A percentile compares a stretch with the other conserved stretches of the same genome.
Evolutionary conservation across 2,797 vertebrate species (phyloP).

Genomic region (Chrysocyon brachyurus): DNA sequence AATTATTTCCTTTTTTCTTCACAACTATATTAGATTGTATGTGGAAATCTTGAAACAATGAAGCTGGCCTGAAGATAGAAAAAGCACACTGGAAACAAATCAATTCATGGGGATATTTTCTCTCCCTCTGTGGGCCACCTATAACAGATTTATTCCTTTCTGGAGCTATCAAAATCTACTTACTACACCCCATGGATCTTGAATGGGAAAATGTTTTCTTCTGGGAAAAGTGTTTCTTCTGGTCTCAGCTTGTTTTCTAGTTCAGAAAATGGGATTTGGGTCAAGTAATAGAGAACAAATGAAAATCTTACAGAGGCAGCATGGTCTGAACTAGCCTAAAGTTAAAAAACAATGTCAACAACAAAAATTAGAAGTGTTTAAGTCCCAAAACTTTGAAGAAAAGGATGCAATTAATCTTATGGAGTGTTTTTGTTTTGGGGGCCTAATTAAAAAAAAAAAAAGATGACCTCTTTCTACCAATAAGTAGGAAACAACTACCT

Average conservation of each 20-base stretch:
- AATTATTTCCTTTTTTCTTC: neutral
- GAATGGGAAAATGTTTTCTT: neutral
- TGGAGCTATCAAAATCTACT: neutral
- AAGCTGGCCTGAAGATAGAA: slow-evolving; percentile 1
- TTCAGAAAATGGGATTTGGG: slow-evolving; percentile 58
- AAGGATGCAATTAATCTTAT: neutral
- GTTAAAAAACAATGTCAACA: neutral
- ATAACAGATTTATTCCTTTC: slow-evolving; percentile 44
- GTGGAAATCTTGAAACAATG: neutral
- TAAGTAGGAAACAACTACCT: slow-evolving; percentile 57
- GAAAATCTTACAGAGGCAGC: slow-evolving; percentile 35
- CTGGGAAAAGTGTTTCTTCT: neutral
- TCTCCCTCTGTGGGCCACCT: neutral
- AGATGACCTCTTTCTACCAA: neutral
- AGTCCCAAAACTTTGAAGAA: neutral
- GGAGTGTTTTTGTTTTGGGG: neutral
- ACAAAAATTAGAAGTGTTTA: neutral
- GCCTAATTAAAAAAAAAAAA: slow-evolving; percentile 58
- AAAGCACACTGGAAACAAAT: slow-evolving; percentile 5
- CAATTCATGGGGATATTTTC: neutral
- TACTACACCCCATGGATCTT: neutral
- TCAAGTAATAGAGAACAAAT: slow-evolving; percentile 38
- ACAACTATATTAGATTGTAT: slow-evolving; percentile 15
- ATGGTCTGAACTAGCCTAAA: neutral
- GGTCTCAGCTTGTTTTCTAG: slow-evolving; percentile 44